Percentiles rank a stretch among this genome's conserved stretches.
Evolutionary conservation across 2,113 vertebrate species (phyloP).

Genomic region (Ammospiza caudacuta): DNA sequence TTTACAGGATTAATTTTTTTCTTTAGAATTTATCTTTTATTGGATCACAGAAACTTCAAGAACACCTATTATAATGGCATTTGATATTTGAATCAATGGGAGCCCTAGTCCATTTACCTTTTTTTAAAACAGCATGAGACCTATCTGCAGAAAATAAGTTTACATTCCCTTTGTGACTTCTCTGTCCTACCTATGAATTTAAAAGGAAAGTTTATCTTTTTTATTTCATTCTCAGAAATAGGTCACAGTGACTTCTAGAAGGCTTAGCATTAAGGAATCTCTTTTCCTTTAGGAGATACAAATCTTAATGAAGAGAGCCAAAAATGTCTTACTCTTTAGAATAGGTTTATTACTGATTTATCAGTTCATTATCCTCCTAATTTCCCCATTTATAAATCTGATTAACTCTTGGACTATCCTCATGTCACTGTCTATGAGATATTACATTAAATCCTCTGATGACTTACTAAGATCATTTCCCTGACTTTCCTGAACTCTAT

Average conservation of each 20-base stretch:
- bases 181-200: conserved; percentile 31
- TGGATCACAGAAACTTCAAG: background rate
- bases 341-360: conserved; percentile 77
- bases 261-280: conserved; percentile 65
- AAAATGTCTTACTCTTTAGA: conserved; percentile 72
- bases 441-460: conserved; percentile 64
- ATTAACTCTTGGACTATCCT: conserved; percentile 74
- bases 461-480: conserved; percentile 44
- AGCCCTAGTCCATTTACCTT: background rate
- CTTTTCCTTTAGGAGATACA: conserved; percentile 72
- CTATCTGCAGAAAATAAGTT: conserved; percentile 29
- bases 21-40: background rate
- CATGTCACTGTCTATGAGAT: conserved; percentile 57
- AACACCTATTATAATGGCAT: background rate
- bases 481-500: conserved; percentile 33
- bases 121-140: background rate
- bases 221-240: conserved; percentile 61
- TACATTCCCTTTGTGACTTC: conserved; percentile 26
- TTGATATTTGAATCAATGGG: background rate
- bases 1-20: background rate
- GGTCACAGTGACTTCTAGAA: conserved; percentile 48
- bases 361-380: conserved; percentile 80
- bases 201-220: conserved; percentile 59
- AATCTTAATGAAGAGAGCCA: conserved; percentile 76
- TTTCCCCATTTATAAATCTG: conserved; percentile 78